phyloP scores from a whole-genome alignment of 2,888 invertebrate species.

The Drosophila macrospina region DNA sequence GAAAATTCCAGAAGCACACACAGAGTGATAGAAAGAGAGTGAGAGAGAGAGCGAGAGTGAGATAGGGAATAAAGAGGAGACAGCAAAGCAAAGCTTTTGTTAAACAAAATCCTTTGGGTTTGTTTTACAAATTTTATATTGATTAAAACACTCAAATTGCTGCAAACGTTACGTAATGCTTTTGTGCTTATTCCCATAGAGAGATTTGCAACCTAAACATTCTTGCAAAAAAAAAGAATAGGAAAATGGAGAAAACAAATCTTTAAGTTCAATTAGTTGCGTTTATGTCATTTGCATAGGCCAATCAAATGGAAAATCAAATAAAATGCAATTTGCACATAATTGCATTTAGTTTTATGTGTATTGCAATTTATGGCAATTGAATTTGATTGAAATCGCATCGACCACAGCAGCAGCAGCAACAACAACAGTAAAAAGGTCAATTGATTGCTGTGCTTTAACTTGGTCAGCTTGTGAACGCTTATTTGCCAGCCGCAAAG shows the following conservation, averaged over 20 bases:
- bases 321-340: slow-evolving; percentile 72
- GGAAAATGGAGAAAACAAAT: neutral
- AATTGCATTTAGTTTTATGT: slow-evolving; percentile 61
- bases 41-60: neutral
- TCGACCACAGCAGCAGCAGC: neutral
- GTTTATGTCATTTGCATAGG: slow-evolving; percentile 59
- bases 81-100: slow-evolving; percentile 10
- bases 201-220: neutral
- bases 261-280: slow-evolving; percentile 45
- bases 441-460: slow-evolving; percentile 23
- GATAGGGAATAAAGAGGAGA: neutral
- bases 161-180: slow-evolving; percentile 11
- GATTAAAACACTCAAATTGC: slow-evolving; percentile 39
- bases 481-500: slow-evolving; percentile 25
- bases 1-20: slow-evolving; percentile 31
- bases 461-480: slow-evolving; percentile 2
- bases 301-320: slow-evolving; percentile 62
- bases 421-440: slow-evolving; percentile 20
- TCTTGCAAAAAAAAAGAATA: neutral
- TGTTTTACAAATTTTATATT: slow-evolving; percentile 35
- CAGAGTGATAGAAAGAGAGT: neutral
- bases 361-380: slow-evolving; percentile 65
- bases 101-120: slow-evolving; percentile 32
- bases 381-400: slow-evolving; percentile 58
- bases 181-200: neutral